A percentile compares a stretch with the other conserved stretches of the same genome.
Evolutionary conservation across 2,113 vertebrate genomes (phyloP).

Genomic region (Muntiacus reevesi): DNA sequence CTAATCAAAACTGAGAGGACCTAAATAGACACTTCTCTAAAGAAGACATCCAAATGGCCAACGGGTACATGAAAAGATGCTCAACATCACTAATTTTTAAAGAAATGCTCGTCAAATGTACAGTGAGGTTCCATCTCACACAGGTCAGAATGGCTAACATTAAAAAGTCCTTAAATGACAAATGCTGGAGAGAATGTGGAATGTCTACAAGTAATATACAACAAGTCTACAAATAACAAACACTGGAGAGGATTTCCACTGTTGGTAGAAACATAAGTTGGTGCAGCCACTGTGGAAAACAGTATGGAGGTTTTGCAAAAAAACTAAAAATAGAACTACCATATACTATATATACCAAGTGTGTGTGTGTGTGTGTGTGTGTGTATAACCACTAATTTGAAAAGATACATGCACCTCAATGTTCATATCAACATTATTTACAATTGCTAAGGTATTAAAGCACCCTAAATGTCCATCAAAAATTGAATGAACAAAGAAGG

Average conservation of each 20-base stretch:
- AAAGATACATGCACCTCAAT: not conserved
- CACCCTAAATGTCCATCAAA: not conserved
- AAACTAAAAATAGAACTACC: not conserved
- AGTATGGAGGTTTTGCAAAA: not conserved
- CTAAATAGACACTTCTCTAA: not conserved
- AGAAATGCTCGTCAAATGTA: not conserved
- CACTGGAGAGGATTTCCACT: not conserved
- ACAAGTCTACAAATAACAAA: not conserved
- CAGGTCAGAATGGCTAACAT: not conserved
- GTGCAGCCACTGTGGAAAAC: not conserved
- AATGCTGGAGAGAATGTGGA: not conserved
- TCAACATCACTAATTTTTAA: not conserved
- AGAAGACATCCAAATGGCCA: not conserved
- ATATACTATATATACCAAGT: not conserved
- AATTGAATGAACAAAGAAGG: not conserved
- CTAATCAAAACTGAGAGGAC: not conserved
- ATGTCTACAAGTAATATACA: not conserved
- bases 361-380: too few relatives aligned
- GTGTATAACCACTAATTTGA: not conserved
- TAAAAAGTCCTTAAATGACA: not conserved
- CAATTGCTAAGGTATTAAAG: not conserved
- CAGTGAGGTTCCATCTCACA: not conserved
- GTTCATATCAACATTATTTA: not conserved
- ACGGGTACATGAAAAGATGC: not conserved
- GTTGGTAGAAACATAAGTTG: not conserved